Evolutionary conservation across 2,113 vertebrate species (phyloP), one percentile per base, ranked within the genome.

Genomic region (Sinocyclocheilus anshuiensis): DNA sequence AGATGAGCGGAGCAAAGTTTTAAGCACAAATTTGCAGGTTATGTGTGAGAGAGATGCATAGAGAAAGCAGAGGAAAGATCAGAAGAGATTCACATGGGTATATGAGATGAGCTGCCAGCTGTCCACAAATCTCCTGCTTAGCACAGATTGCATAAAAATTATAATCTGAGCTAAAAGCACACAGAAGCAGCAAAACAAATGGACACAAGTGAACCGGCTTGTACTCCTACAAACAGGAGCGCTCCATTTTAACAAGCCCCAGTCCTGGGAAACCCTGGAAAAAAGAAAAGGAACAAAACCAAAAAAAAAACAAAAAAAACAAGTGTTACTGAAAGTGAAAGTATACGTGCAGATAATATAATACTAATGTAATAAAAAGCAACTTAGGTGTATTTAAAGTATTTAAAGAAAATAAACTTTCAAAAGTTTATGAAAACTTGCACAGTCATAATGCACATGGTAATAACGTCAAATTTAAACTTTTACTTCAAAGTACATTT

Each of bases 71-170:
- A 78, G 55, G 86, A 48, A 82, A 87, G 53, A 50, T 50, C 55
- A 63, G 29, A 22, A 74, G 67, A 86, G 65, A 86, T 80, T 39
- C 29, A 76, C 71, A 86, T 39, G 50, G 72, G 76, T 85, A 81
- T 83, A 89, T 84, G 80, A 86, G 84, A 81, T 87, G 77, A 84
- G 67, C 79, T 84, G 89, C 88, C 89, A 90, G 90, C 84, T 91
- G 90, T 88, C 86, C 84, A 72, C 53, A 85, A 88, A 88, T 90
- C 77, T 87, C 88, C 86, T 78, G 22, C 20, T 81, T 82, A 88
- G 82, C n/a, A 33, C 48, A 81, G 89, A 91, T 86, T 90, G 84
- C 50, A 86, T 53, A 63, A 90, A 88, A 87, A 48, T 36, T 36
- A 3, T 90, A 92, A 92, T 90, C 90, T 87, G 48, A 50, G 71